phyloP scores from a whole-genome alignment of 2,888 invertebrate species.

The Paralinhomoeus sp. region DNA sequence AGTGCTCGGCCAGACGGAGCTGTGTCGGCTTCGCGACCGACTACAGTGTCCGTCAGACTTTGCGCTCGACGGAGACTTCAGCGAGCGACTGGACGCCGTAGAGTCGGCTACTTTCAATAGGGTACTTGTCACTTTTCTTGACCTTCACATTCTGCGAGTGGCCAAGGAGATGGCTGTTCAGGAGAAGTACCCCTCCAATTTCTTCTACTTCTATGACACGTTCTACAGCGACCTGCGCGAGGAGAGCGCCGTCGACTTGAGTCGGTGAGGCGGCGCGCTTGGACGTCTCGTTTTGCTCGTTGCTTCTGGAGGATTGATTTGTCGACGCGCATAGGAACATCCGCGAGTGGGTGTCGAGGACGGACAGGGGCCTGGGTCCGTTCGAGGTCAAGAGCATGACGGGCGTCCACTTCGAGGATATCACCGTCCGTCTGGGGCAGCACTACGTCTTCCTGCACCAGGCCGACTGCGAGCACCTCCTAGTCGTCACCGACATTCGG shows the following conservation, averaged over 20 bases:
- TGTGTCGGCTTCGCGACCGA: constrained; percentile 48
- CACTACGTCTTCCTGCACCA: constrained; percentile 69
- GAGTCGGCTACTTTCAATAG: constrained; percentile 8
- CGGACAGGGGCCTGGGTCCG: constrained; percentile 28
- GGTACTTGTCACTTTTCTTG: constrained; percentile 2
- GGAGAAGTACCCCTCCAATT: constrained; percentile 45
- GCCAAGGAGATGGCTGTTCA: no score
- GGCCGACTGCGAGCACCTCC: constrained; percentile 69
- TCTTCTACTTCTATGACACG: constrained; percentile 51
- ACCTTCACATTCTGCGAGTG: no score
- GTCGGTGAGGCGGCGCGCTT: constrained; percentile 26
- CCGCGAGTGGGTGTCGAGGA: constrained; percentile 38
- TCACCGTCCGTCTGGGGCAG: constrained; percentile 39
- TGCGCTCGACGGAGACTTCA: constrained; percentile 28
- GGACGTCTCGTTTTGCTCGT: neutral
- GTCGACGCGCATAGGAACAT: no score
- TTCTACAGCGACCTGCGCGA: constrained; percentile 52
- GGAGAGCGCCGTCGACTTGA: constrained; percentile 41
- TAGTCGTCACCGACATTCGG: constrained; percentile 53
- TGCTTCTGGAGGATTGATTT: constrained; percentile 3
- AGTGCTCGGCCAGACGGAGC: constrained; percentile 42
- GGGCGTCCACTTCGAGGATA: constrained; percentile 32
- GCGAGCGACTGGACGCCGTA: constrained; percentile 23
- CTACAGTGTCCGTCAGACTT: constrained; percentile 49
- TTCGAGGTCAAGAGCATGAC: constrained; percentile 39